Evolutionary conservation across 2,113 vertebrate species (phyloP), one percentile per base, ranked within the genome.

Genomic region (Microcebus lehilahytsara): DNA sequence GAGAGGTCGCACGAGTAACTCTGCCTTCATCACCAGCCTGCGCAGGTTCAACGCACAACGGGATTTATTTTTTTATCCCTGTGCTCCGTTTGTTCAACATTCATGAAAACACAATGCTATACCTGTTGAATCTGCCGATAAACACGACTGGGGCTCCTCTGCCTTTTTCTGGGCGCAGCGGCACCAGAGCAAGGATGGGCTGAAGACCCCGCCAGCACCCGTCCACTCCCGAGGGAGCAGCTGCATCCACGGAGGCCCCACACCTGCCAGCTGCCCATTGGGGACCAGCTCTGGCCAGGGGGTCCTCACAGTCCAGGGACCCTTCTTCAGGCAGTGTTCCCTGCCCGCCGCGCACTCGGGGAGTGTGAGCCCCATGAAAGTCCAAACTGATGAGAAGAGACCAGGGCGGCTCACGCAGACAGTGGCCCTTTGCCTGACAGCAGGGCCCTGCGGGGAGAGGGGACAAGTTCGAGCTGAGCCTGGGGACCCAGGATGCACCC

Each of bases 1-100:
- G 3, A 10, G 40, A 17, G 16, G 34, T 56, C 13, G 3, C 22
- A 5, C 1, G 25, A 62, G n/a, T 4, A 2, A 40, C 23, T 40
- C n/a, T 60, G 6, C 2, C 16, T 42, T 17, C 16, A 6, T 19
- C n/a, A 17, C 3, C 1, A 1, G 40, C 25, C 79, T 62, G 37
- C 37, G 40, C 37, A 30, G 7, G 25, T 80, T 37, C 78, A 9
- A 14, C 5, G 6, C 22, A 58, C 20, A 25, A 9, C 6, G 25
- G 25, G 14, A 37, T 25, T 79, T 25, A 22, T 37, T 27, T 80
- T 7, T 7, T 77, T 56, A 14, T 79, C 75, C 32, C 46, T 56
- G 34, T 7, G 7, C 20, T n/a, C 3, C 14, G 32, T 23, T 56
- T 53, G 32, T 53, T 4, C 56, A 9, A 37, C n/a, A 37, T 37